phyloP scores from a whole-genome alignment of 1,140 invertebrate genomes.

The Leptoteleia sp. region DNA sequence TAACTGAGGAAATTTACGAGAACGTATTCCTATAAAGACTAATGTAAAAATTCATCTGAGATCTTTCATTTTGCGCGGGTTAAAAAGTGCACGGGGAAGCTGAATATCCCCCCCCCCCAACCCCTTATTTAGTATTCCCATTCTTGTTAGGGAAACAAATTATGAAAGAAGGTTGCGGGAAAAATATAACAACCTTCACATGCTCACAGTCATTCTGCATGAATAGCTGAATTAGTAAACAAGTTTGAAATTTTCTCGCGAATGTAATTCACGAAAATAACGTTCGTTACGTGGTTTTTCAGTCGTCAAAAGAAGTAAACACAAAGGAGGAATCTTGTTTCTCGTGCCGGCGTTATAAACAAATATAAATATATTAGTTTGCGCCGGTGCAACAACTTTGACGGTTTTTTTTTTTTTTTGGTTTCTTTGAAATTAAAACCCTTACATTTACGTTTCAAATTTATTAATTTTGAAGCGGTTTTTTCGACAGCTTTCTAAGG shows the following conservation, averaged over 20 bases:
- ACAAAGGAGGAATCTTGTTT: too few relatives aligned
- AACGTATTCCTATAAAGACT: too few relatives aligned
- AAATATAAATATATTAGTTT: constrained; percentile 3
- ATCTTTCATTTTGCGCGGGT: constrained; percentile 4
- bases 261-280: constrained; percentile 40
- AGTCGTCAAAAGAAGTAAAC: background rate
- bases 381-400: background rate
- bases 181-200: constrained; percentile 34
- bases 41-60: background rate
- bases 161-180: constrained; percentile 16
- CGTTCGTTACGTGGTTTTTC: constrained; percentile 37
- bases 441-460: too few relatives aligned
- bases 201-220: constrained; percentile 44
- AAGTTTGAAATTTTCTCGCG: constrained; percentile 36
- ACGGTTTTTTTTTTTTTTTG: too few relatives aligned
- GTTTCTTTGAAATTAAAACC: too few relatives aligned
- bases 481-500: too few relatives aligned
- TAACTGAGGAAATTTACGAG: too few relatives aligned
- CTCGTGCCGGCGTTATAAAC: too few relatives aligned
- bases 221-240: constrained; percentile 53
- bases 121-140: constrained; percentile 7
- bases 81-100: constrained; percentile 7
- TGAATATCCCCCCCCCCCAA: constrained; percentile 9
- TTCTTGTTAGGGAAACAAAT: constrained; percentile 31
- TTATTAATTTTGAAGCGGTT: too few relatives aligned